phyloP scores from a whole-genome alignment of 1,140 invertebrate species.

The Gonioctena quinquepunctata region DNA sequence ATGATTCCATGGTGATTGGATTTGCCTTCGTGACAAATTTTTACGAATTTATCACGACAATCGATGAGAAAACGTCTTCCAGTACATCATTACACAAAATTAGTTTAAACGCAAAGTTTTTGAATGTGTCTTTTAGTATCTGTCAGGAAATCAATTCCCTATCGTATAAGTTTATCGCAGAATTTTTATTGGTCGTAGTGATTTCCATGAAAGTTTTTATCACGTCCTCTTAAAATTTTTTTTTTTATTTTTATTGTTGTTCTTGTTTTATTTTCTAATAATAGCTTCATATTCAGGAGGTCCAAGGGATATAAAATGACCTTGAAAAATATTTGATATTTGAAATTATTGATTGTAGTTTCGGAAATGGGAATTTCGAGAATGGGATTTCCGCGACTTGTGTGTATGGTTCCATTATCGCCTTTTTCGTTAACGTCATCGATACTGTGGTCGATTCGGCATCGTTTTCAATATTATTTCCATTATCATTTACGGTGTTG shows the following conservation, averaged over 20 bases:
- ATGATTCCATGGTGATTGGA: too few relatives aligned
- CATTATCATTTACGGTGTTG: background rate
- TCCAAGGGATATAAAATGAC: background rate
- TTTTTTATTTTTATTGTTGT: background rate
- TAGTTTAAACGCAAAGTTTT: background rate
- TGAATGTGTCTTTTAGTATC: background rate
- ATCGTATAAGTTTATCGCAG: background rate
- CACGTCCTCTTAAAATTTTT: background rate
- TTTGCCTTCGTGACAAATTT: too few relatives aligned
- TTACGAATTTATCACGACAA: too few relatives aligned
- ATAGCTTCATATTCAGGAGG: background rate
- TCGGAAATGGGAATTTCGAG: too few relatives aligned
- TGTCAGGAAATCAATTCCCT: background rate
- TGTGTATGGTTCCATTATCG: background rate
- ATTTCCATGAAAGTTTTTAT: background rate
- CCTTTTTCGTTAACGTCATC: background rate
- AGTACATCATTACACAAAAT: too few relatives aligned
- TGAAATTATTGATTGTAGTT: too few relatives aligned
- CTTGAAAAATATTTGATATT: too few relatives aligned
- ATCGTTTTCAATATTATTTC: background rate
- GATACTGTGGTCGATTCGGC: background rate
- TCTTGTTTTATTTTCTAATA: background rate
- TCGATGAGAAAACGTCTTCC: too few relatives aligned
- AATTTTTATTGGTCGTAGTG: background rate
- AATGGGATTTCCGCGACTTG: background rate